Base-by-base conservation (phyloP, 2,113 vertebrate genomes). In the Panthera uncia region DNA sequence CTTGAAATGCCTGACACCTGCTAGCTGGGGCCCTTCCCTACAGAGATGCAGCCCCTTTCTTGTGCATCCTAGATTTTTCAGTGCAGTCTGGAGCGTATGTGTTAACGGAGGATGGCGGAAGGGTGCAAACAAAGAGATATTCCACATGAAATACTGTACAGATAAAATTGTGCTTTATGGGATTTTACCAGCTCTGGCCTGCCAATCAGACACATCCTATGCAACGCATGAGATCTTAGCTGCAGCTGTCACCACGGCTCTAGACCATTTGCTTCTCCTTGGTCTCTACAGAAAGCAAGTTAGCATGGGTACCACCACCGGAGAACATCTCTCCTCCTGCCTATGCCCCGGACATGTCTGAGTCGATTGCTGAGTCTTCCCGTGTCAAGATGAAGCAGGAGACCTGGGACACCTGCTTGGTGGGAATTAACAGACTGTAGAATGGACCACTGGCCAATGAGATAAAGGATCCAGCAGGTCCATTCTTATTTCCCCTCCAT, bases 201-300 rank as follows among this genome's bases (percentile, higher is more conserved):
- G 0, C 14, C 16, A 18, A 0, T 55, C 21, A 48, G 11, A 29
- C 4, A 33, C 15, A 33, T n/a, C 18, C 36, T 19, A 4, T 45
- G 74, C 21, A 33, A 25, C 0, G 19, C 0, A 4, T 21, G 13
- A 33, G 5, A 45, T 33, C 33, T 45, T 61, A 66, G 33, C 29
- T 45, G 11, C 50, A 29, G 27, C 23, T 68, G 6, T 95, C 63
- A 76, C 33, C 27, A 84, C 18, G n/a, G 25, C 7, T 9, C 21
- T 61, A 23, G 27, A 33, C 36, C 31, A 36, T 73, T 71, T 87
- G 11, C 41, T 50, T 89, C 50, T 87, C 14, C 36, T 23, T 1
- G 18, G 3, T n/a, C 36, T 18, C 18, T 89, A 25, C 6, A 61
- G 48, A 65, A 52, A 29, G 7, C 4, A 23, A 9, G 15, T 93